Conservation (phyloP, 2,888 invertebrate species). For the Pyrrhia umbra region DNA sequence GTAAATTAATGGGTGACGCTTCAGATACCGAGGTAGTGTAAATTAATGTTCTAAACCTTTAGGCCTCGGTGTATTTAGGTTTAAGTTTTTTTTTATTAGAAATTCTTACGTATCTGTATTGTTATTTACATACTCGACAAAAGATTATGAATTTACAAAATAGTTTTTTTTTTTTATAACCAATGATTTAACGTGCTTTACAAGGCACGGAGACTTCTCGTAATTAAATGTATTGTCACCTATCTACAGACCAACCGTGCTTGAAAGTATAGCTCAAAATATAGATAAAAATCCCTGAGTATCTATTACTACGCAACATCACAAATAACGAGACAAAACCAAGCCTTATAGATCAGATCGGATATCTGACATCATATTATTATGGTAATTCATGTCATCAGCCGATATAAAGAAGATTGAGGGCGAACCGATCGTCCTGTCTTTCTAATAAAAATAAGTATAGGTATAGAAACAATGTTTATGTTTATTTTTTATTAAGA, state of each 20-base stretch:
- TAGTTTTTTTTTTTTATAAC: too few species aligned
- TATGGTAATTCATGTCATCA: conserved; percentile 67
- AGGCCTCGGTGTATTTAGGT: neutral
- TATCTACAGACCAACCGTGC: too few species aligned
- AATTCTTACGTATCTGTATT: too few species aligned
- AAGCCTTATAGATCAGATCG: conserved; percentile 54
- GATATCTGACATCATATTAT: conserved; percentile 56
- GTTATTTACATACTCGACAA: too few species aligned
- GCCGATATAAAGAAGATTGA: conserved; percentile 42
- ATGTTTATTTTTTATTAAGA: neutral
- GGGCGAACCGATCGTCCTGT: conserved; percentile 14
- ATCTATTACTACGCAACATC: too few species aligned
- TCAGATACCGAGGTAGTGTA: conserved; percentile 1
- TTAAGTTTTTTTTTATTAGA: too few species aligned
- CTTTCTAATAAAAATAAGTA: conserved; percentile 7
- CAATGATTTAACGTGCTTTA: too few species aligned
- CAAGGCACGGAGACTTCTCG: too few species aligned
- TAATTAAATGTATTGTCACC: too few species aligned
- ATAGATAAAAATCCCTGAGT: too few species aligned
- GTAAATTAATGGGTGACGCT: conserved; percentile 31
- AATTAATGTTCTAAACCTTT: neutral
- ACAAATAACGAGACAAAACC: conserved; percentile 36
- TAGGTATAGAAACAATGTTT: neutral
- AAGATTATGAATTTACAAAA: too few species aligned
- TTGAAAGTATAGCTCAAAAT: too few species aligned